Evolutionary conservation across 2,113 vertebrate genomes (phyloP).

Genomic region (Aptenodytes patagonicus): DNA sequence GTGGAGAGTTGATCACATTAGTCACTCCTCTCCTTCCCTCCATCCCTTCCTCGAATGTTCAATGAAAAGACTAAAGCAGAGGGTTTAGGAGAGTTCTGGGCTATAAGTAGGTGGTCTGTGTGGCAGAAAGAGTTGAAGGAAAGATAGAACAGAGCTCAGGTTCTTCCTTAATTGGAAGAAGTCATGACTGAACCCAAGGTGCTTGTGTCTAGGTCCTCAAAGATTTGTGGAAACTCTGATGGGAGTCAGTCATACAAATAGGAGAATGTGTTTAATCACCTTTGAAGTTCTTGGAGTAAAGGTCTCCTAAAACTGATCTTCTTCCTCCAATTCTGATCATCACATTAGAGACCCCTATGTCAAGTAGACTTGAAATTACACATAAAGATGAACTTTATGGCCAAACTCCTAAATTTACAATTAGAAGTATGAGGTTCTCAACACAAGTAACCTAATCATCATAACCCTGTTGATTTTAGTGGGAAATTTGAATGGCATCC

Average conservation of each 20-base stretch:
- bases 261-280: not conserved
- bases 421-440: not conserved
- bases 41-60: not conserved
- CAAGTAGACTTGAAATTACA: not conserved
- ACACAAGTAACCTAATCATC: not conserved
- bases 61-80: not conserved
- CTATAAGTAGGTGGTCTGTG: not conserved
- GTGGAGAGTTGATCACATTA: not conserved
- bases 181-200: not conserved
- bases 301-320: not conserved
- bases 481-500: not conserved
- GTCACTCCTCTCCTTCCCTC: not conserved
- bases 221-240: not conserved
- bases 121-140: not conserved
- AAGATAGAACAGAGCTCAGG: not conserved
- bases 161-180: not conserved
- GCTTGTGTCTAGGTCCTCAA: not conserved
- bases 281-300: not conserved
- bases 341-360: not conserved
- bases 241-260: not conserved
- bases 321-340: not conserved
- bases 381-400: not conserved
- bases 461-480: not conserved
- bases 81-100: not conserved
- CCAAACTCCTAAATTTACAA: not conserved